phyloP scores from a whole-genome alignment of 2,888 invertebrate species.

The Bombylius discolor region DNA sequence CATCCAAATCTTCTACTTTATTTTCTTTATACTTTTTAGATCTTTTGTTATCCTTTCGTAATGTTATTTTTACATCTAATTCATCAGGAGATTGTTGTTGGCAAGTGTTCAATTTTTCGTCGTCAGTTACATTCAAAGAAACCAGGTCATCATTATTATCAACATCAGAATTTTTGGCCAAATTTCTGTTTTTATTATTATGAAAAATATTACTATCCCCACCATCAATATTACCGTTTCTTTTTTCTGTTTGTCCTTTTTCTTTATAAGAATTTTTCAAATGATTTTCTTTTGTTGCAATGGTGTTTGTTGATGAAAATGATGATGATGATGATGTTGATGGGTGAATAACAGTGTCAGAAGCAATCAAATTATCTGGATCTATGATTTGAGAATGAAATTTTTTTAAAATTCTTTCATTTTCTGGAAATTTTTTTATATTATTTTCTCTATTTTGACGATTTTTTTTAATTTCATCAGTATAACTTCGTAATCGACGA shows the following conservation, averaged over 20 bases:
- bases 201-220: neutral
- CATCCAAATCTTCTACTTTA: neutral
- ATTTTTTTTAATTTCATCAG: conserved; percentile 10
- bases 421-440: conserved; percentile 27
- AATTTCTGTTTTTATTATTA: neutral
- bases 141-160: neutral
- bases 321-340: neutral
- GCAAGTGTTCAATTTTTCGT: conserved; percentile 12
- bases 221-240: neutral
- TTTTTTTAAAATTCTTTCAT: conserved; percentile 22
- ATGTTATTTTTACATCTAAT: neutral
- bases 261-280: neutral
- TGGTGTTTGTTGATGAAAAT: neutral
- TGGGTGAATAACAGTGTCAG: neutral
- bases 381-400: conserved; percentile 17
- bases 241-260: neutral
- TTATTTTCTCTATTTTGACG: conserved; percentile 24
- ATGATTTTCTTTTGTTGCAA: neutral
- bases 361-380: conserved; percentile 20
- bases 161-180: neutral
- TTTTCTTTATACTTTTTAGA: neutral
- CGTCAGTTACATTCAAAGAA: conserved; percentile 11
- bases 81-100: neutral
- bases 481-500: conserved; percentile 9
- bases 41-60: neutral